Evolutionary conservation across 1,140 invertebrate genomes (phyloP), one percentile per base, ranked within the genome.

Genomic region (Drosophila ironensis): DNA sequence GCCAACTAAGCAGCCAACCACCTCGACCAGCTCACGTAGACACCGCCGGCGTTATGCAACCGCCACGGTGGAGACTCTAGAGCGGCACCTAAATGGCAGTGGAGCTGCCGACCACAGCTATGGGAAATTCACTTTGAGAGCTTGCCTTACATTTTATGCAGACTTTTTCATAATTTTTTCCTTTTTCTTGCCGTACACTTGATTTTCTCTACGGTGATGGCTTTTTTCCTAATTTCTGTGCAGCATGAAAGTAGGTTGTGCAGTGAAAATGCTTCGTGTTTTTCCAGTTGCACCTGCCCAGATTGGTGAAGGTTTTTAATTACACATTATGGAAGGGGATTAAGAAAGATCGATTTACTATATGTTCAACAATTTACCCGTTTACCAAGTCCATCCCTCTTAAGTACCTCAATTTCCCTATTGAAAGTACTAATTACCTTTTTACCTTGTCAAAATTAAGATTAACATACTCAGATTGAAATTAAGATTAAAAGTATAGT

Each of bases 211-310:
- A n/a, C 25, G 25, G 8, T 16, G 44, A 30, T 22, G 50, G 25
- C 4, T 22, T 48, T 61, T 54, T 40, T n/a, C n/a, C n/a, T n/a
- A 5, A 4, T 33, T 33, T 33, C 40, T 38, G 33, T 12, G 28
- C 40, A 37, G 28, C 48, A 52, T 28, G 37, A 47, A 70, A 74
- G 33, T 71, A 38, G 40, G 47, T 51, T 70, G 59, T 12, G 16
- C 16, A 30, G n/a, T 28, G 19, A 3, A 5, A 52, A 38, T 46
- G 40, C 45, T 60, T 67, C 45, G 22, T 48, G 67, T 35, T 72
- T 77, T 77, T 70, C 44, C 52, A 64, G 71, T 60, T 68, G 46
- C n/a, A 33, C 11, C 4, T 33, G 30, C 7, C 46, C 42, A 25
- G 28, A 51, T 22, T 59, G 44, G 47, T 59, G 24, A 60, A 40